A percentile compares a stretch with the other conserved stretches of the same genome.
These are phyloP conservation scores for Watsonalla cultraria DNA, from an alignment of 2,888 invertebrate species.

Conservation along the genomic window DNA sequence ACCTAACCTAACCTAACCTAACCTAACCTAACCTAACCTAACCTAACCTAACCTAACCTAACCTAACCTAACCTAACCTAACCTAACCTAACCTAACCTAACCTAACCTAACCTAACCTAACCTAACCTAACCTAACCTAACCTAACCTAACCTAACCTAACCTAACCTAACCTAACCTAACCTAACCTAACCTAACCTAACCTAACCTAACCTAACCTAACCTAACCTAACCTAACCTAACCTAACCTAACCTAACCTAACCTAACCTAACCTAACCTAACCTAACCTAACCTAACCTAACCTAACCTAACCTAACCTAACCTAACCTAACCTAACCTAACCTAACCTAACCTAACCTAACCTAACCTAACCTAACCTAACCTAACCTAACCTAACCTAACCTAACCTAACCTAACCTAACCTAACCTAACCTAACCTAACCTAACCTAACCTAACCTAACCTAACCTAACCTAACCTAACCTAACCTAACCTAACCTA, in stretches of 20 bases:
- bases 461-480: slow-evolving; percentile 6
- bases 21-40: too few relatives aligned
- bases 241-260: slow-evolving; percentile 5
- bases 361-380: slow-evolving; percentile 6
- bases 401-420: slow-evolving; percentile 6
- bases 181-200: slow-evolving; percentile 1
- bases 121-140: slow-evolving; percentile 1
- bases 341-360: slow-evolving; percentile 6
- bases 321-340: slow-evolving; percentile 5
- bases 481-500: slow-evolving; percentile 8
- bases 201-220: slow-evolving; percentile 3
- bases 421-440: slow-evolving; percentile 4
- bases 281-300: slow-evolving; percentile 10
- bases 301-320: slow-evolving; percentile 9
- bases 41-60: too few relatives aligned
- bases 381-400: slow-evolving; percentile 6
- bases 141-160: slow-evolving; percentile 1
- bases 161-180: slow-evolving; percentile 1
- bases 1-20: too few relatives aligned
- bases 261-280: slow-evolving; percentile 5
- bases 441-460: slow-evolving; percentile 6
- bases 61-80: too few relatives aligned
- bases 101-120: too few relatives aligned
- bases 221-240: slow-evolving; percentile 5
- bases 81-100: too few relatives aligned